Base-by-base conservation (phyloP, 2,797 vertebrate species). In the Sebastes itinus region DNA sequence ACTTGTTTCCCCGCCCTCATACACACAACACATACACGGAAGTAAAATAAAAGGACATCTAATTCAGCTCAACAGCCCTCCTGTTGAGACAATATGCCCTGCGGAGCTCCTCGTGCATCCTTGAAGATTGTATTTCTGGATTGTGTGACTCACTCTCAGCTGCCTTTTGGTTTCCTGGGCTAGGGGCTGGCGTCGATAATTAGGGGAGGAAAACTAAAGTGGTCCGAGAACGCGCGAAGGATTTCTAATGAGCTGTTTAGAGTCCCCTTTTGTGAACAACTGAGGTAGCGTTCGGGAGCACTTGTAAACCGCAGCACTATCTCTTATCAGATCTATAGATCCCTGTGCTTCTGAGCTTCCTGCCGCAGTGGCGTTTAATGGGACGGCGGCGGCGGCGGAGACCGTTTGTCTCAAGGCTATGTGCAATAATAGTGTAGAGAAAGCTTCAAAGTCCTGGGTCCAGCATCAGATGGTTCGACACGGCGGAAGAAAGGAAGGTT, bases 301-400 rank as follows among this genome's bases (percentile, higher is more conserved):
- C 85, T 79, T 81, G 78, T 83, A 84, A 86, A 84, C 58, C 20
- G 64, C 86, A 74, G 81, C 68, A 2, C 56, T 82, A 82, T 92
- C 89, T 87, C 77, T 84, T 62, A 89, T 91, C 91, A 83, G 76
- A 93, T 94, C 89, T 89, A 78, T 71, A 80, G 87, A 89, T 86
- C 80, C 79, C 74, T 0, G 81, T 65, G 85, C 83, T 72, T 81
- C 87, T 25, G 55, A 70, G 78, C 82, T 64, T 85, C 63, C 77
- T 89, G 85, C 86, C 23, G 86, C 92, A 88, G 81, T 83, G 84
- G 76, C 32, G 72, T 85, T 88, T 81, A 83, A 86, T 84, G 78
- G 87, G 80, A 87, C 30, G 32, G 73, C 35, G 4, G 33, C 42
- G 23, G 75, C 35, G 22, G 25, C 64, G 67, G 71, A 77, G 62